Evolutionary conservation across 2,113 vertebrate genomes (phyloP).

Genomic region (Semnornis frantzii): DNA sequence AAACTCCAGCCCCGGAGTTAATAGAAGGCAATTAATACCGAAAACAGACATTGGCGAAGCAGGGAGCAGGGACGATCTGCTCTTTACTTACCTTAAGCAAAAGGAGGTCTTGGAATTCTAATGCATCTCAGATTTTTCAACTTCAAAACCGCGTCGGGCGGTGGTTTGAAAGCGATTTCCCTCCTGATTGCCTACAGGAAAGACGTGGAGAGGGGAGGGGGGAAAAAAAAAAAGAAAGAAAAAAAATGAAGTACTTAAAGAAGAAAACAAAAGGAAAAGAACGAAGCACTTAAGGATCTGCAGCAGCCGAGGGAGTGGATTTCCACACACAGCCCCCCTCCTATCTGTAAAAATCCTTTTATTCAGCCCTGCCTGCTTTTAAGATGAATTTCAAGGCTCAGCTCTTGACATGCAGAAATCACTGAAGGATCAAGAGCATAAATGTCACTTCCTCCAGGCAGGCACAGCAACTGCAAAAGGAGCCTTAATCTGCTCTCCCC

Average conservation of each 20-base stretch:
- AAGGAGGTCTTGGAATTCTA: slow-evolving; percentile 62
- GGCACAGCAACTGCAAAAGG: background rate
- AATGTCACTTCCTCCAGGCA: slow-evolving; percentile 28
- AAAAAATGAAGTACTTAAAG: background rate
- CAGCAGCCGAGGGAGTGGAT: background rate
- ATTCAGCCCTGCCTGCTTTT: background rate
- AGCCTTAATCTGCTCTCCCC: background rate
- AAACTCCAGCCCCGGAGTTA: background rate
- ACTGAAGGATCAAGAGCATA: slow-evolving; percentile 27
- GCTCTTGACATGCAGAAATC: slow-evolving; percentile 35
- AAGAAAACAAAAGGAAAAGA: background rate
- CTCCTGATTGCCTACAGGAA: slow-evolving; percentile 17
- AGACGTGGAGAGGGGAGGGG: background rate
- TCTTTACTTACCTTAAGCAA: slow-evolving; percentile 66
- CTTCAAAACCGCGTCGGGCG: background rate
- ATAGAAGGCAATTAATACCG: background rate
- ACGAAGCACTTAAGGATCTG: background rate
- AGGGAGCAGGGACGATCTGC: background rate
- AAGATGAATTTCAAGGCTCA: slow-evolving; percentile 27
- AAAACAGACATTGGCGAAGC: background rate
- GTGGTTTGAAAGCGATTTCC: background rate
- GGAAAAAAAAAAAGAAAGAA: background rate
- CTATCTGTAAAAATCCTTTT: slow-evolving; percentile 5
- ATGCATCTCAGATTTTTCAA: background rate
- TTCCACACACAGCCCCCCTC: background rate